A percentile compares a stretch with the other conserved stretches of the same genome.
These are phyloP conservation scores for Pteria penguin DNA, from an alignment of 2,888 invertebrate genomes.

Conservation along the genomic window DNA sequence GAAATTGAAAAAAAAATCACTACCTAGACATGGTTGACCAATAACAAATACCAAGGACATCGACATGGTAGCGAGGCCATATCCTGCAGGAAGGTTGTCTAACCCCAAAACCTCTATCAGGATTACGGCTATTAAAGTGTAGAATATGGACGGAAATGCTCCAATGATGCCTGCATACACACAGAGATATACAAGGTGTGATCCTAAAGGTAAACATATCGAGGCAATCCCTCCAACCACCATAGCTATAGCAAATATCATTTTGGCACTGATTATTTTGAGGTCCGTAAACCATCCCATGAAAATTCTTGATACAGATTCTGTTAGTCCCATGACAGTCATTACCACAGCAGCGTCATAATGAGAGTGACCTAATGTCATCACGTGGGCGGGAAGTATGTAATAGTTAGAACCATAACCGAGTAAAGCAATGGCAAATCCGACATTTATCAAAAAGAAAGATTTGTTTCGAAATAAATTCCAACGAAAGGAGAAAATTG, in stretches of 20 bases:
- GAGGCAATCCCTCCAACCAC: constrained; percentile 9
- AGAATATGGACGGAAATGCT: constrained; percentile 26
- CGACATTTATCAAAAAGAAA: constrained; percentile 87
- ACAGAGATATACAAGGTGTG: not conserved
- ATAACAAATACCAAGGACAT: constrained; percentile 1
- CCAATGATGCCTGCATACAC: constrained; percentile 22
- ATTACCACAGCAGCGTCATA: constrained; percentile 71
- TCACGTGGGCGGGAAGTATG: constrained; percentile 88
- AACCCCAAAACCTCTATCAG: constrained; percentile 20
- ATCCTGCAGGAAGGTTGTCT: constrained; percentile 22
- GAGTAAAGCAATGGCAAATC: constrained; percentile 88
- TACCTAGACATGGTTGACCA: constrained; percentile 24
- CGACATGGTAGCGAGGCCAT: constrained; percentile 14
- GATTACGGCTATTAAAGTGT: constrained; percentile 19
- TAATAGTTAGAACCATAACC: constrained; percentile 89
- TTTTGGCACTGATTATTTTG: constrained; percentile 84
- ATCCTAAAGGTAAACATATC: not conserved
- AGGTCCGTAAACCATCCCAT: constrained; percentile 88
- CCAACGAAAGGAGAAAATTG: constrained; percentile 6
- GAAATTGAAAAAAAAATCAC: no score
- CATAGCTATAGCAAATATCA: constrained; percentile 21
- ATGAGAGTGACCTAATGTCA: constrained; percentile 84
- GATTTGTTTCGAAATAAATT: constrained; percentile 45
- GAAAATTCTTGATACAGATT: constrained; percentile 86
- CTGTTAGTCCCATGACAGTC: constrained; percentile 87